phyloP scores from a whole-genome alignment of 2,888 invertebrate genomes.

The Lasioglossum lativentre region DNA sequence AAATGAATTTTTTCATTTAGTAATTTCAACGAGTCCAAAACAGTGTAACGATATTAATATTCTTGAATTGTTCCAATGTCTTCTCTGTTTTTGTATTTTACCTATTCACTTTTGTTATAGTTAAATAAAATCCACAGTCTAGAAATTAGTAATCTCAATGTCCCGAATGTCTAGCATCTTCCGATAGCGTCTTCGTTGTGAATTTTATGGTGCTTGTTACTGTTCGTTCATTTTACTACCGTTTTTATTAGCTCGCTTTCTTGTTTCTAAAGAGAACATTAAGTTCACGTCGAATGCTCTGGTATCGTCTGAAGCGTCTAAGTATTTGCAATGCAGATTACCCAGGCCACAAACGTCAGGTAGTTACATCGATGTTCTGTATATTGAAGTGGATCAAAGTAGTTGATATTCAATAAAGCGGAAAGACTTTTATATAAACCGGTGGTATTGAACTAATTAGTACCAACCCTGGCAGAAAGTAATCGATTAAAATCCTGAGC shows the following conservation, averaged over 20 bases:
- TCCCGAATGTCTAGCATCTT: too few relatives aligned
- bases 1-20: too few relatives aligned
- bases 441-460: neutral
- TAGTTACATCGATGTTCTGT: neutral
- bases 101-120: neutral
- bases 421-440: neutral
- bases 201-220: neutral
- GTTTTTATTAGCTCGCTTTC: too few relatives aligned
- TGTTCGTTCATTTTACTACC: neutral
- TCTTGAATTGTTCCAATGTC: too few relatives aligned
- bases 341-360: neutral
- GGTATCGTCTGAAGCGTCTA: neutral
- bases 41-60: too few relatives aligned
- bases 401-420: neutral
- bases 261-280: neutral
- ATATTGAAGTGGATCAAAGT: neutral
- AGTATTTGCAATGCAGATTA: neutral
- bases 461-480: neutral
- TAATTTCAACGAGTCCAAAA: neutral
- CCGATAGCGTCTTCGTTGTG: too few relatives aligned
- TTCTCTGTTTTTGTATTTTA: too few relatives aligned
- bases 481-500: too few relatives aligned
- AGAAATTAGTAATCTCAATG: neutral
- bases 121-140: neutral
- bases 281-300: neutral